phyloP scores from a whole-genome alignment of 2,888 invertebrate species.

The Tetragnatha montana region DNA sequence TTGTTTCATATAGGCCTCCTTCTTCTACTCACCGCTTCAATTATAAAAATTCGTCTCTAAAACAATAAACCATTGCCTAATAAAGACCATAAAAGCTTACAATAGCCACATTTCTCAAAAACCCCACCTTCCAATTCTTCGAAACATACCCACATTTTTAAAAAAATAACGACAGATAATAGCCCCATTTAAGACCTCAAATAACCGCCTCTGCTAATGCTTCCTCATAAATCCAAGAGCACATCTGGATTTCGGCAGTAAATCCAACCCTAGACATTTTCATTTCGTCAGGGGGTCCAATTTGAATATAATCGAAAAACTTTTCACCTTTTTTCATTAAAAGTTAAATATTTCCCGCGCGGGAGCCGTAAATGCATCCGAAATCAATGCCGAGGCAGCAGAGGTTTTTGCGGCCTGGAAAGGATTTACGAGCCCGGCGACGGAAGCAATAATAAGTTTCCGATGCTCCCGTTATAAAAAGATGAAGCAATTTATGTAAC shows the following conservation, averaged over 20 bases:
- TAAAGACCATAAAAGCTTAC: too few species aligned
- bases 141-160: not conserved
- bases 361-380: not conserved
- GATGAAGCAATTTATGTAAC: conserved; percentile 1
- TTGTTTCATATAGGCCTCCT: too few species aligned
- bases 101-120: too few species aligned
- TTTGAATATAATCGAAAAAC: not conserved
- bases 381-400: not conserved
- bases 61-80: too few species aligned
- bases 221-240: not conserved
- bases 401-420: not conserved
- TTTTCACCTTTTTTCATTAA: not conserved
- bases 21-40: not conserved
- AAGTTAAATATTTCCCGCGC: not conserved
- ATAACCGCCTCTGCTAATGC: not conserved
- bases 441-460: not conserved
- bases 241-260: not conserved
- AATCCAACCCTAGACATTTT: not conserved
- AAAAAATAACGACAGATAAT: not conserved
- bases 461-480: not conserved
- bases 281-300: not conserved
- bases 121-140: too few species aligned
- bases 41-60: too few species aligned
- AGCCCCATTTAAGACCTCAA: not conserved
- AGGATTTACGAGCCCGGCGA: not conserved